Evolutionary conservation across 2,797 vertebrate genomes (phyloP), one percentile per base, ranked within the genome.

Genomic region (Eupleurogrammus muticus): DNA sequence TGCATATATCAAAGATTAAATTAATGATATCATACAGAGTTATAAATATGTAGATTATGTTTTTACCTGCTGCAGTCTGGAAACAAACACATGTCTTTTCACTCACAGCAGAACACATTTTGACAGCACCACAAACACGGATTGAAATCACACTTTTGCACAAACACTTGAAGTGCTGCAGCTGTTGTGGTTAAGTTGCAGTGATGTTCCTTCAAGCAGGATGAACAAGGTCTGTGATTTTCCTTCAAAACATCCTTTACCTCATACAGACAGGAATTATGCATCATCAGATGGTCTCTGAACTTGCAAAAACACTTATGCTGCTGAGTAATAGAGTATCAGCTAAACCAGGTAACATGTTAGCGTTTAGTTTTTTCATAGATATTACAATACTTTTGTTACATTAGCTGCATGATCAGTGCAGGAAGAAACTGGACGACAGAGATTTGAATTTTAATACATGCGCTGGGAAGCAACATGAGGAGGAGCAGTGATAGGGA

Each of bases 1-100:
- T 83, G 74, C 73, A 75, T 82, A 81, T 82, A 91, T 87, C 85
- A 86, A 86, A 89, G 82, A 89, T 88, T 58, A 88, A 89, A 90
- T 90, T 86, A 90, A 91, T 92, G 76, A 88, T 90, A 89, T 91
- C 85, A 89, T 89, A 85, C 77, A 77, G 78, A 75, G 79, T 87
- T 81, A 91, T 91, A 80, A 89, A 92, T 92, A 92, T 91, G 88
- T 68, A 91, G 83, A 89, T 91, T 74, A 75, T 62, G 46, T 81
- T 84, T 65, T 81, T 67, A 81, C 53, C 36, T 53, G 0, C 55
- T 67, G 71, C 80, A 21, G 60, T 76, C 63, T 51, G 56, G 63
- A 79, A 85, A 81, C 72, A 88, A 88, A 80, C 62, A 61, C 46
- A 35, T 6, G 24, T 47, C 69, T 75, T 81, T 78, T 70, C 66